These are phyloP conservation scores for Helicoverpa assulta DNA, from an alignment of 2,888 invertebrate genomes.

Conservation along the genomic window DNA sequence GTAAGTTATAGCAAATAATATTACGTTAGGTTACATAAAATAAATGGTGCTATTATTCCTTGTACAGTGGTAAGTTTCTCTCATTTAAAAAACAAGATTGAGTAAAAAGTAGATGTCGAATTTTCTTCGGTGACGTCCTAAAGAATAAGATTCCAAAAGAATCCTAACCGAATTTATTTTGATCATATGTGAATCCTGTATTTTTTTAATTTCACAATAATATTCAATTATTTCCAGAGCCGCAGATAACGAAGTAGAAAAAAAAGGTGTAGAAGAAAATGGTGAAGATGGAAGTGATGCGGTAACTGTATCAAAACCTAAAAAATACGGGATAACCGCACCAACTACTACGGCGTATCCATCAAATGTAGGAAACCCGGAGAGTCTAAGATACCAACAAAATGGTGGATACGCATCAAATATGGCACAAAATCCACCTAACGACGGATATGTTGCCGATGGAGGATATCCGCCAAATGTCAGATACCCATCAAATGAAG, in stretches of 20 bases:
- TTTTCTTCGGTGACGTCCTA: no score
- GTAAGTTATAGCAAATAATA: conserved; percentile 36
- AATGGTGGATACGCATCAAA: neutral
- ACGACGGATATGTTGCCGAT: neutral
- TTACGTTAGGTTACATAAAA: neutral
- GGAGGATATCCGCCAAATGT: neutral
- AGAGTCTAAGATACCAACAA: neutral
- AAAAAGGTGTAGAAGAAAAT: neutral
- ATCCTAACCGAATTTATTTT: no score
- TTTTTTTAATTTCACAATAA: no score
- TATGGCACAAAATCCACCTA: neutral
- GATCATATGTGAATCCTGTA: no score
- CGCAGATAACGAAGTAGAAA: neutral
- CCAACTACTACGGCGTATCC: neutral
- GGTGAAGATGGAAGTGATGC: neutral
- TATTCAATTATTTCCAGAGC: no score
- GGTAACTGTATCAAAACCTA: no score
- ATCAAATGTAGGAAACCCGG: neutral
- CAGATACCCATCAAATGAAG: neutral
- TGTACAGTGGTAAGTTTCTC: no score
- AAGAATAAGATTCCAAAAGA: no score
- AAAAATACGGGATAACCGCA: neutral
- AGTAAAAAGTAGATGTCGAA: no score
- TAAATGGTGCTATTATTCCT: no score
- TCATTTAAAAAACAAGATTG: no score